Evolutionary conservation across 2,113 vertebrate genomes (phyloP).

Genomic region (Eurypyga helias): DNA sequence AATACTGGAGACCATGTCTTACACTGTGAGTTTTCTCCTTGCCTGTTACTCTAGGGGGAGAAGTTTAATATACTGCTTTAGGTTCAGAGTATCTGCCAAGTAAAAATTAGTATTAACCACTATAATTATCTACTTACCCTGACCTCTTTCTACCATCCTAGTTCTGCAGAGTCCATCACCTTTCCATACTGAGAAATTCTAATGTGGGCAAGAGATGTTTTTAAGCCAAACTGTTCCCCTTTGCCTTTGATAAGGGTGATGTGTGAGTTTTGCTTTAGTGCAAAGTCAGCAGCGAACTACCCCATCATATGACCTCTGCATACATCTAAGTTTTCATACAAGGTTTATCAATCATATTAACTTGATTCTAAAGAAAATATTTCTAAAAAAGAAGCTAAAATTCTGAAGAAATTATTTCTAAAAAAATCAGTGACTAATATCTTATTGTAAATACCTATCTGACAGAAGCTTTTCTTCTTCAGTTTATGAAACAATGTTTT

Average conservation of each 20-base stretch:
- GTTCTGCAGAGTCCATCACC: neutral
- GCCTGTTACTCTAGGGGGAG: neutral
- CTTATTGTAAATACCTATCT: neutral
- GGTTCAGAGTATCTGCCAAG: neutral
- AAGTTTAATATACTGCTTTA: neutral
- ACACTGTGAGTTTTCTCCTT: neutral
- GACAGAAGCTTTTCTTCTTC: neutral
- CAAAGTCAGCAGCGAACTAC: neutral
- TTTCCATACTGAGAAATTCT: neutral
- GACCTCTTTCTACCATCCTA: neutral
- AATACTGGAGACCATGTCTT: neutral
- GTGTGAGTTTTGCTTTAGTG: neutral
- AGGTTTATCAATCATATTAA: neutral
- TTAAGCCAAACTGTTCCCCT: neutral
- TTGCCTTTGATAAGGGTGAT: neutral
- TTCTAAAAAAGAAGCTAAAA: neutral
- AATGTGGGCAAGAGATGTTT: neutral
- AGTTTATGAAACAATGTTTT: slow-evolving; percentile 63
- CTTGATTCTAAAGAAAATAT: neutral
- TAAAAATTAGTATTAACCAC: neutral
- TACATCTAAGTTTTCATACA: neutral
- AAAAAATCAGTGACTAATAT: neutral
- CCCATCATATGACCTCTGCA: neutral
- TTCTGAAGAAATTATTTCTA: neutral
- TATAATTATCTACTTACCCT: neutral